phyloP scores from a whole-genome alignment of 2,888 invertebrate species.

The Heliconius charithonia region DNA sequence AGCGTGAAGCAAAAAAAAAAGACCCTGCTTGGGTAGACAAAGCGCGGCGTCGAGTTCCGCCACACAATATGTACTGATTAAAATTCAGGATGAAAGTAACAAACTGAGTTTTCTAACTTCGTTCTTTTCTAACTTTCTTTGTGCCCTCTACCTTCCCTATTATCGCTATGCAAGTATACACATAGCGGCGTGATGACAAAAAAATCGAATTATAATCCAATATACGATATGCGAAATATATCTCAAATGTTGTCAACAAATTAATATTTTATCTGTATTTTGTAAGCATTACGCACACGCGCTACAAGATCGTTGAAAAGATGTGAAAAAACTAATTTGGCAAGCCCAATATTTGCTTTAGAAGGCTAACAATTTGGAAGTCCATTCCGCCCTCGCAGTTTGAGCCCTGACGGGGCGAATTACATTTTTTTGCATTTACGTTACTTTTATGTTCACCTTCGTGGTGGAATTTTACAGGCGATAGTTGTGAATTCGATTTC shows the following conservation, averaged over 20 bases:
- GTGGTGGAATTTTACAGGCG: neutral
- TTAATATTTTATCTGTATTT: constrained; percentile 1
- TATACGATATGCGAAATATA: neutral
- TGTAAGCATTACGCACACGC: neutral
- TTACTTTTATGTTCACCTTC: neutral
- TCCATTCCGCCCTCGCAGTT: constrained; percentile 25
- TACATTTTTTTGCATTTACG: constrained; percentile 14
- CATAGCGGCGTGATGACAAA: neutral
- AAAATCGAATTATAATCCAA: neutral
- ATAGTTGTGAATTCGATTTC: neutral
- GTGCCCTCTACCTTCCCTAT: too few species aligned
- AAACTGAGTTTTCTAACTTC: too few species aligned
- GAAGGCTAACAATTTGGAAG: constrained; percentile 30
- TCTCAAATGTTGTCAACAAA: neutral
- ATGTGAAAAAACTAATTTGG: constrained; percentile 21
- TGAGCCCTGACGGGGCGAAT: constrained; percentile 26
- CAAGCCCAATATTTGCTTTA: constrained; percentile 34
- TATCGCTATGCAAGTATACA: neutral
- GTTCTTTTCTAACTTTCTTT: too few species aligned
- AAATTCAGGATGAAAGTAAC: too few species aligned
- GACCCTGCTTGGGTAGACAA: too few species aligned
- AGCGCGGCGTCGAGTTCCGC: too few species aligned
- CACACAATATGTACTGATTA: too few species aligned
- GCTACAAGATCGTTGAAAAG: neutral
- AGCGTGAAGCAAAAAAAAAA: too few species aligned